A percentile compares a stretch with the other conserved stretches of the same genome.
phyloP scores from a whole-genome alignment of 2,888 invertebrate genomes.

The Theretra japonica region DNA sequence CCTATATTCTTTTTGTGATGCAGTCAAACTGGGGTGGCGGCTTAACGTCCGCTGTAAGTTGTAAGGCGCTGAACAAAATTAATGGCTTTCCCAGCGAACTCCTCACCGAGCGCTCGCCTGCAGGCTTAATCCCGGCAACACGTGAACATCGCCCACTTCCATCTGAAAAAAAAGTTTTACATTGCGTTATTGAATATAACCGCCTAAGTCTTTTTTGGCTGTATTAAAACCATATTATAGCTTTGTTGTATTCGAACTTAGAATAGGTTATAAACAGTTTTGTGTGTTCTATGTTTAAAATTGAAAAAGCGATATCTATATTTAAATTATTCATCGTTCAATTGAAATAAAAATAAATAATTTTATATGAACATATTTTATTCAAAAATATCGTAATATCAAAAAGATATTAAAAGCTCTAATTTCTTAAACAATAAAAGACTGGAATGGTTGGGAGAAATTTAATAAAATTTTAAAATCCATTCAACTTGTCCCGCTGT shows the following conservation, averaged over 20 bases:
- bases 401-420: slow-evolving; percentile 25
- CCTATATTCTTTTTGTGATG: slow-evolving; percentile 61
- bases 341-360: too few relatives aligned
- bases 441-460: slow-evolving; percentile 1
- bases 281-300: background rate
- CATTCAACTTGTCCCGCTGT: slow-evolving; percentile 4
- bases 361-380: background rate
- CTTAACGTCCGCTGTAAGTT: slow-evolving; percentile 63
- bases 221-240: background rate
- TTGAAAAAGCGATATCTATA: background rate
- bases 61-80: slow-evolving; percentile 72
- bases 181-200: background rate
- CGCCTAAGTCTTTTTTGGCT: background rate
- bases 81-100: slow-evolving; percentile 61
- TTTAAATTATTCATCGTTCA: too few relatives aligned
- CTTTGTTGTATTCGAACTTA: background rate
- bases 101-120: slow-evolving; percentile 54
- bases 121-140: slow-evolving; percentile 60
- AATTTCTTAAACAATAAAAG: slow-evolving; percentile 18
- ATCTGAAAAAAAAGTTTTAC: slow-evolving; percentile 31
- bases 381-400: slow-evolving; percentile 24
- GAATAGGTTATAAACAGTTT: background rate
- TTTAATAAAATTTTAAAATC: slow-evolving; percentile 24
- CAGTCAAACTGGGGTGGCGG: slow-evolving; percentile 56
- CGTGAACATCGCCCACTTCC: slow-evolving; percentile 53